A percentile compares a stretch with the other conserved stretches of the same genome.
phyloP scores from a whole-genome alignment of 2,113 vertebrate genomes.

The Hippocampus abdominalis region DNA sequence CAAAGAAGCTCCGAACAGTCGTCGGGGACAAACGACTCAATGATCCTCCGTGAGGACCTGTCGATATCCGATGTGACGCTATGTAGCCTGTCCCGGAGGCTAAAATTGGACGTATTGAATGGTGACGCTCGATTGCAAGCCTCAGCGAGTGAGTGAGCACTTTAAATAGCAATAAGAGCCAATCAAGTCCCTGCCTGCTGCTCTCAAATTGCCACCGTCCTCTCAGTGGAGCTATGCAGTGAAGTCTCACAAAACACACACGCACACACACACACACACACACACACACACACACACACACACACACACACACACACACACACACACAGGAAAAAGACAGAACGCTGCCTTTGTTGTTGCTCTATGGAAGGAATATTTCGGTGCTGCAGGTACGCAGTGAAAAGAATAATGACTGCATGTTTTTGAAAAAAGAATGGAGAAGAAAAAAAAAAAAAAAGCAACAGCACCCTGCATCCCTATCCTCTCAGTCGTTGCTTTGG shows the following conservation, averaged over 20 bases:
- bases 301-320: not conserved
- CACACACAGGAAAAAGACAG: not conserved
- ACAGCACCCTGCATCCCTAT: not conserved
- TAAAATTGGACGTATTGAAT: not conserved
- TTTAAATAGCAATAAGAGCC: slow-evolving; percentile 5
- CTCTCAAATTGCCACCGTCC: not conserved
- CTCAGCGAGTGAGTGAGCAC: not conserved
- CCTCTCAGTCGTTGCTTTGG: not conserved
- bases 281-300: not conserved
- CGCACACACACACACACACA: not conserved
- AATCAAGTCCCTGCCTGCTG: not conserved
- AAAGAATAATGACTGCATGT: slow-evolving; percentile 9
- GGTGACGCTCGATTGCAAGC: not conserved
- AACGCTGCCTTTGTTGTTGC: slow-evolving; percentile 21
- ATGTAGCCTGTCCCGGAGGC: not conserved
- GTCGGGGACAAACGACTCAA: not conserved
- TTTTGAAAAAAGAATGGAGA: not conserved
- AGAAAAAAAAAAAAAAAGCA: not conserved
- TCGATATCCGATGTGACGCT: not conserved
- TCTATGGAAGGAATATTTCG: slow-evolving; percentile 15
- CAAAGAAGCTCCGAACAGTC: not conserved
- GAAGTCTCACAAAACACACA: not conserved
- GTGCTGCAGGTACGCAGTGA: not conserved
- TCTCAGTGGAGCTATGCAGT: not conserved
- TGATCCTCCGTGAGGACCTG: not conserved